Base-by-base conservation (phyloP, 1,140 invertebrate species). In the Pachypsylla venusta region DNA sequence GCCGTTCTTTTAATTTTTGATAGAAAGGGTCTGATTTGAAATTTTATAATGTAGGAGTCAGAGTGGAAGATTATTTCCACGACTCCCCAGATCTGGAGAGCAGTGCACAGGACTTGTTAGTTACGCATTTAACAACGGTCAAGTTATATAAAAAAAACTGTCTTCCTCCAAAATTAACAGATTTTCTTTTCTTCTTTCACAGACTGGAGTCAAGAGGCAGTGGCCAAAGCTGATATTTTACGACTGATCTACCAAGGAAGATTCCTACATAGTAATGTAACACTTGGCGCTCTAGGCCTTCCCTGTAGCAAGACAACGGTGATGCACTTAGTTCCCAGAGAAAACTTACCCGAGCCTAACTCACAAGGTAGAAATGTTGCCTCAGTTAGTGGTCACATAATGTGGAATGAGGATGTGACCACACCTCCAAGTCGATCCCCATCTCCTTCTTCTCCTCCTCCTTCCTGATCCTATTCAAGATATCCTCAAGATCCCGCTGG, bases 251-350 rank as follows among this genome's bases (percentile, higher is more conserved):
- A 98, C 78, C 96, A 99, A 79, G 96, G 96, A 62, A 82, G 95
- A 67, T 98, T 99, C 80, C 79, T 99, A 68, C 95, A 98, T 79
- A 96, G 94, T 75, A 98, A 97, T 77, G 95, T 99, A 67, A 98
- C 94, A 65, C 81, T 98, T 69, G 92, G 91, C 71, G 95, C 95
- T 64, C 81, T 99, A 67, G 93, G 93, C 68, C 81, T 98, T 71
- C 92, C 93, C 62, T 82, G 89, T 66, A 93, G 93, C 65, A 94
- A 93, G 76, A 98, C 94, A 65, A 96, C 93, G 70, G 96, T 98
- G 68, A 99, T 99, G 96, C 96, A 99, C 80, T 82, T 99, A 66
- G 94, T 99, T 69, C 93, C 95, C 64, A 82, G 96, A 75, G 96
- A 99, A 79, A 97, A 96, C 75, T 80, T 99, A 72, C 95, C 95